Evolutionary conservation across 23 tunicate genomes (phyloP).

Genomic region (Diplosoma virens): DNA sequence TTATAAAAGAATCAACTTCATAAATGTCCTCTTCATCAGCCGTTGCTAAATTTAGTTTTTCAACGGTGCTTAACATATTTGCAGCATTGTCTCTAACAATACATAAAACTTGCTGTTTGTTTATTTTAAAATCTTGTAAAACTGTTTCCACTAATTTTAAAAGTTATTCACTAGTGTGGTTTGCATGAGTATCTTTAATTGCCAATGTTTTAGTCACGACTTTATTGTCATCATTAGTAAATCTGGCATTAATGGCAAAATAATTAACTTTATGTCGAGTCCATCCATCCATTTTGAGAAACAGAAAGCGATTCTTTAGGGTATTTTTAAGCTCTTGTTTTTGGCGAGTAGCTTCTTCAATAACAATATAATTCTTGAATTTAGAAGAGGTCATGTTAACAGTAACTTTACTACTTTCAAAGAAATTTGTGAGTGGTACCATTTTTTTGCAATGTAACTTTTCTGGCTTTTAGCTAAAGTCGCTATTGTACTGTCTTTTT

Average conservation of each 20-base stretch:
- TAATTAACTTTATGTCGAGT: neutral
- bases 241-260: neutral
- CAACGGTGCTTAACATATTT: neutral
- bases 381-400: neutral
- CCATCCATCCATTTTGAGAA: neutral
- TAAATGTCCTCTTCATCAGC: neutral
- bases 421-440: no score
- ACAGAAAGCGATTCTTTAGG: neutral
- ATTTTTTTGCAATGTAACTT: no score
- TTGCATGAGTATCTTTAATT: neutral
- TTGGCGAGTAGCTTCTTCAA: neutral
- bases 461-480: no score
- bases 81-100: constrained; percentile 1
- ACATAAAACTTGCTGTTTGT: neutral
- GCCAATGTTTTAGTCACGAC: neutral
- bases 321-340: neutral
- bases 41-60: neutral
- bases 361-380: no score
- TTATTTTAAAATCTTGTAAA: neutral
- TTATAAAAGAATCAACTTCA: no score
- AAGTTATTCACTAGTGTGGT: neutral
- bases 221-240: neutral
- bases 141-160: neutral
- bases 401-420: neutral
- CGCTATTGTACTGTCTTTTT: neutral